Base-by-base conservation (phyloP, 2,888 invertebrate species). In the Erpobdella octoculata region DNA sequence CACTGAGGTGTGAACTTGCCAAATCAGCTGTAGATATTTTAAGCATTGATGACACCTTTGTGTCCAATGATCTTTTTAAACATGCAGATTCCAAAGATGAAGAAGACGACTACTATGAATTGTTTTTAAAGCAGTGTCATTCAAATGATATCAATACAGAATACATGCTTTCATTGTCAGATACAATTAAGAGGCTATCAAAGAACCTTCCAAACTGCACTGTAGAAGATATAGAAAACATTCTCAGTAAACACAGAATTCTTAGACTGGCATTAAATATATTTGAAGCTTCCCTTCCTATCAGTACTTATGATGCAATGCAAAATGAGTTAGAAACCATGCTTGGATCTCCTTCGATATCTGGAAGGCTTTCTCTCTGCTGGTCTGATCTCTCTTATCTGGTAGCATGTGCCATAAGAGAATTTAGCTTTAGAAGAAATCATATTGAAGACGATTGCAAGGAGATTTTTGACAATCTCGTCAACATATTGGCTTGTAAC, bases 211-310 rank as follows among this genome's bases (percentile, higher is more conserved):
- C 53, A n/a, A 53, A 9, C 28, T 15, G n/a, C 28, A 25, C 53
- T 1, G 18, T 53, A 28, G 28, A 25, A 28, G 53, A 53, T 9
- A n/a, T 53, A 28, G 53, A 53, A 53, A 53, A 28, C 21, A 25
- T 21, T 6, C 53, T 53, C 21, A 53, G 28, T 15, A n/a, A 53
- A 28, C 53, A 53, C 1, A 53, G 53, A 15, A 25, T 6, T 21
- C 4, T 53, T 28, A 53, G 28, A 28, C 8, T 53, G 53, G 28
- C 28, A 21, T 9, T 53, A 9, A 53, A 53, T 21, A 53, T 53
- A 25, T 53, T 25, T 53, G 53, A 53, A 53, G 53, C 53, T 53
- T 53, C 53, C 53, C 28, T 28, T n/a, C n/a, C n/a, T n/a, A n/a
- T n/a, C n/a, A n/a, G n/a, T 15, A n/a, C 21, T 15, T 53, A 53